Conservation (phyloP, 2,113 vertebrate species). For the Chrysemys picta region DNA sequence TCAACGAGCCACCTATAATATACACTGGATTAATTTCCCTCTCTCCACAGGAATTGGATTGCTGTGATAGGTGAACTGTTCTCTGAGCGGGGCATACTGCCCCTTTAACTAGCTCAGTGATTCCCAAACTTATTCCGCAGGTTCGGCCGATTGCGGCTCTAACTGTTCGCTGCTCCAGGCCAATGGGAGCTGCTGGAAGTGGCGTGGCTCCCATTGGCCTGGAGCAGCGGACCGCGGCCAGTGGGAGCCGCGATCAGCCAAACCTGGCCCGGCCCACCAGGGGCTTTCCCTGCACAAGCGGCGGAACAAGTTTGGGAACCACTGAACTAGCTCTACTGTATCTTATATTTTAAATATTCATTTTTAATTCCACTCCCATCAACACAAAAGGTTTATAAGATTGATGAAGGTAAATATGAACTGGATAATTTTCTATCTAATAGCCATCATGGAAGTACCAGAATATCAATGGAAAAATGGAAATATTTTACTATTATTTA, state of each 20-base stretch:
- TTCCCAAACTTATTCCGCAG: too few relatives aligned
- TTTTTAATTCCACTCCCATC: background rate
- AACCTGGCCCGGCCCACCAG: too few relatives aligned
- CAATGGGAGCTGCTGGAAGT: too few relatives aligned
- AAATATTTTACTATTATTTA: background rate
- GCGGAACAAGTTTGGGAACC: too few relatives aligned
- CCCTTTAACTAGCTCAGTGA: background rate
- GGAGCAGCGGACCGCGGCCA: too few relatives aligned
- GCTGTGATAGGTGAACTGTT: background rate
- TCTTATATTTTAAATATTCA: background rate
- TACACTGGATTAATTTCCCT: background rate
- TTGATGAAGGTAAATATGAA: background rate
- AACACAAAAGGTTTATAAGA: background rate
- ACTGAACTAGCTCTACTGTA: background rate
- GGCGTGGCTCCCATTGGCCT: too few relatives aligned
- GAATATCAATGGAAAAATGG: background rate
- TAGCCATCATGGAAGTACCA: background rate
- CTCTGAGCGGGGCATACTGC: background rate
- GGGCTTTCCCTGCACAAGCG: too few relatives aligned
- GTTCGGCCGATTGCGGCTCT: too few relatives aligned
- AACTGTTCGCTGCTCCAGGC: too few relatives aligned
- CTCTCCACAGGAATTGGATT: background rate
- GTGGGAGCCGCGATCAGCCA: too few relatives aligned
- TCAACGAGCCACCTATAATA: background rate
- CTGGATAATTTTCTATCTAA: background rate